Evolutionary conservation across 64 coral and sea anemone species (phyloP).

Genomic region (Stichodactyla mertensii): DNA sequence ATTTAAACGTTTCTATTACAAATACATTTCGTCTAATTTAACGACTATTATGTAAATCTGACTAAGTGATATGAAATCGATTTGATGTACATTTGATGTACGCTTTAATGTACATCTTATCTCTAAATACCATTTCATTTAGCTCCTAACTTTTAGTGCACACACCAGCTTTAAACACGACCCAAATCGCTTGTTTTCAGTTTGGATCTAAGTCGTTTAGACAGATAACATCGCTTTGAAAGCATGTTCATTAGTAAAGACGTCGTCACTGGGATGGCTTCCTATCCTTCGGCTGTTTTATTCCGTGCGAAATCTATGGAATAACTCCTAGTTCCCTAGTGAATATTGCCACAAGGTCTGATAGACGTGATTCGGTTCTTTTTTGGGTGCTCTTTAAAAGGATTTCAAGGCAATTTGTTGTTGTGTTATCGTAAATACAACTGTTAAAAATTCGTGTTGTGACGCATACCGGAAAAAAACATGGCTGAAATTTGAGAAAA

Average conservation of each 20-base stretch:
- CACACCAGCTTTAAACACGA: background rate
- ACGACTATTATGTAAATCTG: background rate
- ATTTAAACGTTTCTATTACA: too few species aligned
- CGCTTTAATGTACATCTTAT: background rate
- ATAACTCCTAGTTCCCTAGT: background rate
- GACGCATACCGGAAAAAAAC: too few species aligned
- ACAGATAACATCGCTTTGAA: background rate
- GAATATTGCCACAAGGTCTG: background rate
- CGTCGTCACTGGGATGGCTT: background rate
- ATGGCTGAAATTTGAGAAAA: too few species aligned
- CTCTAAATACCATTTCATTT: background rate
- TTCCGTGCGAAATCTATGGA: background rate
- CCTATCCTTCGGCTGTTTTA: background rate
- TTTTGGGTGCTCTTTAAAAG: too few species aligned
- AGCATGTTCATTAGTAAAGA: background rate
- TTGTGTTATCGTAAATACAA: too few species aligned
- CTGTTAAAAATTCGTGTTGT: too few species aligned
- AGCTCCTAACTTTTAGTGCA: background rate
- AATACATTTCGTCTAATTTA: too few species aligned
- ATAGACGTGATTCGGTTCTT: too few species aligned
- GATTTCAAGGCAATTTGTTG: too few species aligned
- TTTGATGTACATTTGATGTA: background rate
- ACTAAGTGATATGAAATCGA: background rate
- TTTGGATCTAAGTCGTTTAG: too few species aligned
- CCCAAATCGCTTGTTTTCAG: background rate